These are phyloP conservation scores for Byasa hedistus DNA, from an alignment of 2,888 invertebrate genomes.

Conservation along the genomic window DNA sequence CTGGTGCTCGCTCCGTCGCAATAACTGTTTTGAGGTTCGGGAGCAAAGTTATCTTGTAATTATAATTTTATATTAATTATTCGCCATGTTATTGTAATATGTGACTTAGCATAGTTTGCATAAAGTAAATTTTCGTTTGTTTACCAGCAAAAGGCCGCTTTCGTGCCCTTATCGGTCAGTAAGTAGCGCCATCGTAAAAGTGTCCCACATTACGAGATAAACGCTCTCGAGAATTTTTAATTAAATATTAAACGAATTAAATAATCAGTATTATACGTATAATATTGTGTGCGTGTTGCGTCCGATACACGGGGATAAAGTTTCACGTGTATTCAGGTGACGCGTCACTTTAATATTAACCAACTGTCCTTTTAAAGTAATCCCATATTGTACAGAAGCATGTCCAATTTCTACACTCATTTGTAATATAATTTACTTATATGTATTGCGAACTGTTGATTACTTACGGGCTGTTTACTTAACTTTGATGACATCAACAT, in stretches of 20 bases:
- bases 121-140: slow-evolving; percentile 73
- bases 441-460: slow-evolving; percentile 54
- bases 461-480: slow-evolving; percentile 27
- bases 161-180: slow-evolving; percentile 70
- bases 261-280: slow-evolving; percentile 79
- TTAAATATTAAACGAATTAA: slow-evolving; percentile 80
- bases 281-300: slow-evolving; percentile 73
- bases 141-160: slow-evolving; percentile 50
- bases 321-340: slow-evolving; percentile 57
- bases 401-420: slow-evolving; percentile 47
- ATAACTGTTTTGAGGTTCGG: slow-evolving; percentile 70
- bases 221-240: slow-evolving; percentile 76
- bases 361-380: slow-evolving; percentile 44
- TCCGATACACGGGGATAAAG: slow-evolving; percentile 63
- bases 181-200: slow-evolving; percentile 78
- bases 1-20: slow-evolving; percentile 58
- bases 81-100: slow-evolving; percentile 62
- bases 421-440: slow-evolving; percentile 40
- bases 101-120: slow-evolving; percentile 65
- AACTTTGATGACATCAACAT: background rate
- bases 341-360: slow-evolving; percentile 53
- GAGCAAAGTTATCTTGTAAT: slow-evolving; percentile 77
- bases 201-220: slow-evolving; percentile 80
- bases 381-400: slow-evolving; percentile 44
- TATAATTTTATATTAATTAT: slow-evolving; percentile 75